Conservation (phyloP, 2,888 invertebrate genomes). For the Macrophya annulata region DNA sequence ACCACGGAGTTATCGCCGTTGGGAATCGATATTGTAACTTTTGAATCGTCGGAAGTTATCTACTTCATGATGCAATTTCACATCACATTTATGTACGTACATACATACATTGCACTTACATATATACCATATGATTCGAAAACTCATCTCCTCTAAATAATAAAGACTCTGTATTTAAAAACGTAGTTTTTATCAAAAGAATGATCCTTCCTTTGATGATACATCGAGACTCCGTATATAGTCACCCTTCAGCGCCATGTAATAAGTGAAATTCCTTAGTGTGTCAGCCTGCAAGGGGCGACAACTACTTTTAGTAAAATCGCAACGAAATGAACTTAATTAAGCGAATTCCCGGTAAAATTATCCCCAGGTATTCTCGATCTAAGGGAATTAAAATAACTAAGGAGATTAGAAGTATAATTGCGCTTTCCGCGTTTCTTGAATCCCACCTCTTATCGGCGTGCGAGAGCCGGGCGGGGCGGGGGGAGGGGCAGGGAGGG, state of each 20-base stretch:
- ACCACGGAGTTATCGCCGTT: constrained; percentile 33
- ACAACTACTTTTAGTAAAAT: constrained; percentile 41
- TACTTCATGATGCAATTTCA: not conserved
- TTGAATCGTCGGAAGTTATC: not conserved
- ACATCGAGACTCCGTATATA: not conserved
- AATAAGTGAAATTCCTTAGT: constrained; percentile 10
- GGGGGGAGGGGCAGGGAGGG: no score
- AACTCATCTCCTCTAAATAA: no score
- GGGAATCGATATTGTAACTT: constrained; percentile 44
- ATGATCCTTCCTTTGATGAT: not conserved
- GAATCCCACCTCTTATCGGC: not conserved
- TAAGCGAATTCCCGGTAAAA: constrained; percentile 26
- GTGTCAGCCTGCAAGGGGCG: not conserved
- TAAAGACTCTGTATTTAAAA: no score
- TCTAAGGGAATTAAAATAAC: constrained; percentile 46
- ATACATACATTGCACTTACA: not conserved
- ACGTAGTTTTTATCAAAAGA: not conserved
- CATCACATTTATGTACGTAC: not conserved
- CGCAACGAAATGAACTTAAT: constrained; percentile 38
- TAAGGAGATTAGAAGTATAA: constrained; percentile 49
- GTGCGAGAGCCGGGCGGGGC: no score
- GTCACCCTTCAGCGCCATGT: not conserved
- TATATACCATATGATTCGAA: not conserved
- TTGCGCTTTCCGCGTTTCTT: constrained; percentile 42
- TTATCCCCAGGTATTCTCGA: constrained; percentile 38